Evolutionary conservation across 2,113 vertebrate genomes (phyloP), one percentile per base, ranked within the genome.

Genomic region (Neodontobutis hainanensis): DNA sequence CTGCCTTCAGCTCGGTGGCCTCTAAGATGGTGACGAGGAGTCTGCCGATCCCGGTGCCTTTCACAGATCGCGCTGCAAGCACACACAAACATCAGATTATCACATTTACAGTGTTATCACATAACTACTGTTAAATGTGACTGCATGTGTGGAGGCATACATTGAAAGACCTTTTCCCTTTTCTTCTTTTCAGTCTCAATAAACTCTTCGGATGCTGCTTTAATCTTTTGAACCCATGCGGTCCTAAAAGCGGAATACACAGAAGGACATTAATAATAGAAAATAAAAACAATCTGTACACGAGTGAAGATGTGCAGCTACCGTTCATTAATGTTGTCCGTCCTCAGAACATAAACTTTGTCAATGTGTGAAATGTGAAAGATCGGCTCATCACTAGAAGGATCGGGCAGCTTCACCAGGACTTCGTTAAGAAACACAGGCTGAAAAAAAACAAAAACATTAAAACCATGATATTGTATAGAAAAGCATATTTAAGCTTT

Each of bases 351-450:
- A 85, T 98, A 97, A 69, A 99, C 96, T 58, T 94, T 91, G 71
- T 99, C 95, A 2, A 99, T 97, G 90, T 98, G 97, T 0, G 96
- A 99, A 81, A 99, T 96, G 86, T 99, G 95, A 88, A 99, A 99
- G 83, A 95, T 19, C 0, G 96, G 95, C 67, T 99, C 97, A 1
- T 99, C 97, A 8, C 95, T 94, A 11, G 96, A 99, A 9, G 96
- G 94, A 77, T 99, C 97, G 4, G 96, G 95, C 70, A 97, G 80
- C 61, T 99, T 99, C 80, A 97, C 96, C 8, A 99, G 79, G 68
- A 97, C 95, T 92, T 99, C 97, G 12, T 99, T 99, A 12, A 99
- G 93, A 78, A 99, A 94, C 81, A 99, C 87, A 2, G 96, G 96
- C 97, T 99, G 65, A 15, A 86, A 75, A 75, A 32, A 74, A 52